These are phyloP conservation scores for Sebastes hubbsi DNA, from an alignment of 2,797 vertebrate genomes.

Conservation along the genomic window DNA sequence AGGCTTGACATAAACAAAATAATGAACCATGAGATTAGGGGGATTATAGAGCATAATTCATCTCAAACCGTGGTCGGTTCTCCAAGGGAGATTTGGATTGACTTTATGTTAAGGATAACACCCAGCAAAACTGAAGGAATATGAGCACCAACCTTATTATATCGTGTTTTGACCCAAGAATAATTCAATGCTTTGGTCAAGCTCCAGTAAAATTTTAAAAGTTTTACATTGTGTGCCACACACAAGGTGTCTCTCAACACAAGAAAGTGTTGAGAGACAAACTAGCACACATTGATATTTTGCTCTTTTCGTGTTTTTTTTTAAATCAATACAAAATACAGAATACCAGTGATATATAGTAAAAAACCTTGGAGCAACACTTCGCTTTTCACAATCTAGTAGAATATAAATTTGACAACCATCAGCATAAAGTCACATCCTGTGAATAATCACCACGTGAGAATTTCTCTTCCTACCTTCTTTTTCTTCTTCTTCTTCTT, in stretches of 20 bases:
- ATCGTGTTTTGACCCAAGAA: not conserved
- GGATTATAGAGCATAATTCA: not conserved
- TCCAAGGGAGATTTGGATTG: not conserved
- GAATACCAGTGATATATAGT: not conserved
- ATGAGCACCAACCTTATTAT: not conserved
- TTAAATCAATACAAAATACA: not conserved
- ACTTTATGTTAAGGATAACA: not conserved
- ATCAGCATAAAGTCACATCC: not conserved
- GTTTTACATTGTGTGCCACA: not conserved
- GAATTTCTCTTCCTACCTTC: conserved; percentile 85
- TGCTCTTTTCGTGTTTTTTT: not conserved
- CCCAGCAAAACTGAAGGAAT: not conserved
- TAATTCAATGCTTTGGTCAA: not conserved
- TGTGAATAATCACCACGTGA: not conserved
- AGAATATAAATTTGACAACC: not conserved
- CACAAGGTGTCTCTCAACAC: not conserved
- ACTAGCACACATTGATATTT: not conserved
- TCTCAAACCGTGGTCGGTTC: not conserved
- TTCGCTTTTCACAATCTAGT: not conserved
- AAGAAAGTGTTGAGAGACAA: not conserved
- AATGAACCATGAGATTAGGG: not conserved
- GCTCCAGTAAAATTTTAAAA: not conserved
- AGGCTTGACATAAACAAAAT: not conserved
- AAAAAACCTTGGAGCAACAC: not conserved
- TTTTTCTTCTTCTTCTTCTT: conserved; percentile 94